A percentile compares a stretch with the other conserved stretches of the same genome.
Evolutionary conservation across 2,113 vertebrate genomes (phyloP).

Genomic region (Microcebus lehilahytsara): DNA sequence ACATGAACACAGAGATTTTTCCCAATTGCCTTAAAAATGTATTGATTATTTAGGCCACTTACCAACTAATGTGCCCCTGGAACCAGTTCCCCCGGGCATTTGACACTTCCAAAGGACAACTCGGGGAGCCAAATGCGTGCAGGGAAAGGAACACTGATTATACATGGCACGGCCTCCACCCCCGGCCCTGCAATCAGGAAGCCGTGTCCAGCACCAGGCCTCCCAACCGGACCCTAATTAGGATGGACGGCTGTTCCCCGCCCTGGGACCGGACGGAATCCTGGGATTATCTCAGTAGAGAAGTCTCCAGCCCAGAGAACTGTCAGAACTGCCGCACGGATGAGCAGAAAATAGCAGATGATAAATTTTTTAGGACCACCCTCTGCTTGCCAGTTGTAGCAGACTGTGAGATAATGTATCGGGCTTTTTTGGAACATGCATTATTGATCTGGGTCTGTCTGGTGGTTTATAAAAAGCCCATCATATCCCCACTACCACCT

Average conservation of each 20-base stretch:
- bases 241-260: constrained; percentile 64
- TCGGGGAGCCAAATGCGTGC: background rate
- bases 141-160: background rate
- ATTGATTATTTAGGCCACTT: background rate
- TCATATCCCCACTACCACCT: background rate
- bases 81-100: background rate
- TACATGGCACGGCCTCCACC: fast-evolving
- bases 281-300: constrained; percentile 64
- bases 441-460: constrained; percentile 80
- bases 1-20: background rate
- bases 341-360: constrained; percentile 80
- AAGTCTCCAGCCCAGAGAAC: constrained; percentile 73
- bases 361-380: constrained; percentile 84
- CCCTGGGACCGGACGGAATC: constrained; percentile 75
- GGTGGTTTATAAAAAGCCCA: constrained; percentile 72
- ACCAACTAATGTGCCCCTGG: background rate
- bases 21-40: background rate
- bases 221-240: constrained; percentile 75
- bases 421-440: constrained; percentile 70
- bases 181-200: background rate
- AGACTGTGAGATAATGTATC: constrained; percentile 77
- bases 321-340: constrained; percentile 73
- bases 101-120: background rate
- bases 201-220: constrained; percentile 10
- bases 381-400: constrained; percentile 71